These are phyloP conservation scores for Perdix hodgsoniae DNA, from an alignment of 2,797 vertebrate species.

Conservation along the genomic window DNA sequence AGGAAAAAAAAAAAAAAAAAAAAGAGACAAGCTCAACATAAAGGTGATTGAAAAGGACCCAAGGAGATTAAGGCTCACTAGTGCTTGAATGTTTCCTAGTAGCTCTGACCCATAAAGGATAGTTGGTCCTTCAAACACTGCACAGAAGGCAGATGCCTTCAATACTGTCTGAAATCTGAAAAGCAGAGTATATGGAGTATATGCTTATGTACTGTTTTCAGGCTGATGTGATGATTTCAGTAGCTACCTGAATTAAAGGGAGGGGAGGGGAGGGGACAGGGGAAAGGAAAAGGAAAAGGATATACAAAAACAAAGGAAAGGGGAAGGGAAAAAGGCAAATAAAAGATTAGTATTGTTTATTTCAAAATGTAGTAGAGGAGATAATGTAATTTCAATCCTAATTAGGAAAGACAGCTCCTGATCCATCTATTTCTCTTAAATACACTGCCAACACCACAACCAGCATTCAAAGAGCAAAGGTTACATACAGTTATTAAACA, in stretches of 20 bases:
- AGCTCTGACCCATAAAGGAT: slow-evolving; percentile 54
- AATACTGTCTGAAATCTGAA: not conserved
- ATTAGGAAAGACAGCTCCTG: not conserved
- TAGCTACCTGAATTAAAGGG: not conserved
- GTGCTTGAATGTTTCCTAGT: slow-evolving; percentile 49
- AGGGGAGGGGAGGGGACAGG: not conserved
- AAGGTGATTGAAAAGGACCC: slow-evolving; percentile 45
- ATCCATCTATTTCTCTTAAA: not conserved
- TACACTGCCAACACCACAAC: not conserved
- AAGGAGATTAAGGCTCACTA: slow-evolving; percentile 49
- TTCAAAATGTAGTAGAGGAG: not conserved
- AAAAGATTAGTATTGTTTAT: accelerated
- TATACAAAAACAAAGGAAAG: no score
- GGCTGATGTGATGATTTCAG: not conserved
- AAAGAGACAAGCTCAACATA: not conserved
- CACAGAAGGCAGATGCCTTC: not conserved
- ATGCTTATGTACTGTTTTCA: not conserved
- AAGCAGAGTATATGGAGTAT: not conserved
- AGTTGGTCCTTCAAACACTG: slow-evolving; percentile 16
- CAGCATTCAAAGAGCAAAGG: not conserved
- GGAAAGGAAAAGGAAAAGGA: no score
- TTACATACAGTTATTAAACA: not conserved
- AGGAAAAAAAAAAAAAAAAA: slow-evolving; percentile 18
- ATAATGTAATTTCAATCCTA: not conserved
- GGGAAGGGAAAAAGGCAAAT: not conserved